Percentiles rank a stretch among this genome's conserved stretches.
These are phyloP conservation scores for Denticeps clupeoides DNA, from an alignment of 2,797 vertebrate species.

Conservation along the genomic window DNA sequence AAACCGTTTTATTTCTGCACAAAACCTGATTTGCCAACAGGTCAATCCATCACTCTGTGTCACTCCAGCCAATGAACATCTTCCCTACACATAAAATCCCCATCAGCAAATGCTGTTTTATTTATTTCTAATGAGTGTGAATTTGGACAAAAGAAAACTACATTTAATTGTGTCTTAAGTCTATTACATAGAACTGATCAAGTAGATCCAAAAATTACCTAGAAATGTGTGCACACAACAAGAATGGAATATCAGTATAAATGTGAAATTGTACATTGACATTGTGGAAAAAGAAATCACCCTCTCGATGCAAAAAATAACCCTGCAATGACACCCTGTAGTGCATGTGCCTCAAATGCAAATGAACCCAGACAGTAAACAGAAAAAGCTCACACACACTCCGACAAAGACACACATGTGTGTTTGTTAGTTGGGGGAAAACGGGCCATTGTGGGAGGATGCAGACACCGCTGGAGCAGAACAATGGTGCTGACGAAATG, in stretches of 20 bases:
- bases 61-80: constrained; percentile 3
- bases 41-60: constrained; percentile 11
- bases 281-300: constrained; percentile 6
- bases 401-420: too few species aligned
- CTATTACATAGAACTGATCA: constrained; percentile 9
- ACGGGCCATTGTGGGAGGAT: constrained; percentile 5
- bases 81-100: neutral
- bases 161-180: constrained; percentile 13
- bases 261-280: too few species aligned
- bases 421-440: constrained; percentile 4
- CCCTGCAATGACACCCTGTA: too few species aligned
- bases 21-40: constrained; percentile 6
- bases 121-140: constrained; percentile 5
- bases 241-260: neutral
- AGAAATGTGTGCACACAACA: neutral
- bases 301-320: constrained; percentile 4
- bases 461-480: neutral
- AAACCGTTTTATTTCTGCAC: constrained; percentile 6
- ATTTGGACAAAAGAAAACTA: neutral
- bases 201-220: too few species aligned
- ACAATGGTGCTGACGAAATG: neutral
- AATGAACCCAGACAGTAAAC: too few species aligned
- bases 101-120: constrained; percentile 8
- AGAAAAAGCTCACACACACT: too few species aligned
- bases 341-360: too few species aligned